Percentiles rank a stretch among this genome's conserved stretches.
Conservation (phyloP, 2,888 invertebrate genomes). For the Agrotis ipsilon region DNA sequence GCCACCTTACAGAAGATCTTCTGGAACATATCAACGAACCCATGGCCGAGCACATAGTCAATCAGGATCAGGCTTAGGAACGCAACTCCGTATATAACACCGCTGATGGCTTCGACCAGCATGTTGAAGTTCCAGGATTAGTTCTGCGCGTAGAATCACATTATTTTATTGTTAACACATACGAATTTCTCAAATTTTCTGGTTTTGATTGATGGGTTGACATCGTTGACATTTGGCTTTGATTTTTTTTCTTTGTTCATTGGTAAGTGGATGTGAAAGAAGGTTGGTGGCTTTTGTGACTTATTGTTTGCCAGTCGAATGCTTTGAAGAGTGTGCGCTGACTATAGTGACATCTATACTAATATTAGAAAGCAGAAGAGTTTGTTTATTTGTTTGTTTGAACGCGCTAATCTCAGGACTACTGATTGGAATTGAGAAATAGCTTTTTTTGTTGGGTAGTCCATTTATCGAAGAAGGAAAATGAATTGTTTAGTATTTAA, state of each 20-base stretch:
- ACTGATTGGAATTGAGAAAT: too few species aligned
- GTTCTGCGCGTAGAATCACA: conserved; percentile 49
- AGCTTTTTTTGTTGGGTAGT: too few species aligned
- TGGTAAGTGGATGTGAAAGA: not conserved
- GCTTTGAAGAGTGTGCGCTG: too few species aligned
- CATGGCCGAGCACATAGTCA: conserved; percentile 81
- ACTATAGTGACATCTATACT: too few species aligned
- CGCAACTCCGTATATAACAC: conserved; percentile 67
- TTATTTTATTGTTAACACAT: conserved; percentile 58
- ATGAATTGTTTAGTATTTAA: too few species aligned
- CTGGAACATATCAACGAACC: conserved; percentile 75
- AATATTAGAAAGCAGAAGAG: too few species aligned
- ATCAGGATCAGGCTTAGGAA: conserved; percentile 76
- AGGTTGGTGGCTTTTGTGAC: not conserved
- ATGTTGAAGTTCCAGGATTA: conserved; percentile 63
- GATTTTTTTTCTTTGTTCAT: conserved; percentile 32
- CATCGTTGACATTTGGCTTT: conserved; percentile 16
- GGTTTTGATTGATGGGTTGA: conserved; percentile 28
- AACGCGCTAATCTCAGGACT: too few species aligned
- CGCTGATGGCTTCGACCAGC: conserved; percentile 66
- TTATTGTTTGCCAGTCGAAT: too few species aligned
- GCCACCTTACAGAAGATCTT: conserved; percentile 72
- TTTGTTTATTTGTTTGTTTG: too few species aligned
- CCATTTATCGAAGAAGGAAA: too few species aligned
- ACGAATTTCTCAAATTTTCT: conserved; percentile 56